phyloP scores from a whole-genome alignment of 2,888 invertebrate species.

The Callosobruchus maculatus region DNA sequence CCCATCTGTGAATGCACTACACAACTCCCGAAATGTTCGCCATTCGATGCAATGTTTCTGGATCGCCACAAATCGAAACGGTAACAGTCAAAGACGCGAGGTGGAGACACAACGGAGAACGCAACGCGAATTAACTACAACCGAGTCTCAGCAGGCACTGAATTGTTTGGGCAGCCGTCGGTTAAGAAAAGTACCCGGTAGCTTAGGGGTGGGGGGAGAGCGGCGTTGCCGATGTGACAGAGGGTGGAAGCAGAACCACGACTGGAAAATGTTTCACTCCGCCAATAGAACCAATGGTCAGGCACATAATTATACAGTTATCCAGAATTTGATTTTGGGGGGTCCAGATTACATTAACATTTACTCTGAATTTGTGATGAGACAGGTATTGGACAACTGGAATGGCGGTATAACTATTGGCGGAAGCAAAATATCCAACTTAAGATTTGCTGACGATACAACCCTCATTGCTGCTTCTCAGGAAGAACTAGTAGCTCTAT shows the following conservation, averaged over 20 bases:
- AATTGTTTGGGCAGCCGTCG: constrained; percentile 29
- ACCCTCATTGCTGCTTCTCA: too few relatives aligned
- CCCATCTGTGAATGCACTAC: constrained; percentile 39
- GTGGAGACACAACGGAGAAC: neutral
- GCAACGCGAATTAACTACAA: neutral
- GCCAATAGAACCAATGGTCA: too few relatives aligned
- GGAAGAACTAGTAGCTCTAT: too few relatives aligned
- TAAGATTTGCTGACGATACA: too few relatives aligned
- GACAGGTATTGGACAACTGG: too few relatives aligned
- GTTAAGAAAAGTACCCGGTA: constrained; percentile 35
- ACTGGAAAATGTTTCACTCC: too few relatives aligned
- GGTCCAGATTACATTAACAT: too few relatives aligned
- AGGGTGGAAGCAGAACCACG: neutral
- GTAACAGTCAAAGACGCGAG: neutral
- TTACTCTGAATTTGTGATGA: too few relatives aligned
- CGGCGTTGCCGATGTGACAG: constrained; percentile 17
- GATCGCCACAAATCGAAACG: constrained; percentile 7
- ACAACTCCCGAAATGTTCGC: constrained; percentile 8
- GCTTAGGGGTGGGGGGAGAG: constrained; percentile 25
- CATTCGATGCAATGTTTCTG: constrained; percentile 10
- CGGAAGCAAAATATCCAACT: too few relatives aligned
- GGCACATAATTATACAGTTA: too few relatives aligned
- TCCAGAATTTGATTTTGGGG: too few relatives aligned
- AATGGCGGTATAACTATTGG: too few relatives aligned
- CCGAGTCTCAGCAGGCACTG: constrained; percentile 12